Evolutionary conservation across 2,797 vertebrate species (phyloP), one percentile per base, ranked within the genome.

Genomic region (Euthynnus affinis): DNA sequence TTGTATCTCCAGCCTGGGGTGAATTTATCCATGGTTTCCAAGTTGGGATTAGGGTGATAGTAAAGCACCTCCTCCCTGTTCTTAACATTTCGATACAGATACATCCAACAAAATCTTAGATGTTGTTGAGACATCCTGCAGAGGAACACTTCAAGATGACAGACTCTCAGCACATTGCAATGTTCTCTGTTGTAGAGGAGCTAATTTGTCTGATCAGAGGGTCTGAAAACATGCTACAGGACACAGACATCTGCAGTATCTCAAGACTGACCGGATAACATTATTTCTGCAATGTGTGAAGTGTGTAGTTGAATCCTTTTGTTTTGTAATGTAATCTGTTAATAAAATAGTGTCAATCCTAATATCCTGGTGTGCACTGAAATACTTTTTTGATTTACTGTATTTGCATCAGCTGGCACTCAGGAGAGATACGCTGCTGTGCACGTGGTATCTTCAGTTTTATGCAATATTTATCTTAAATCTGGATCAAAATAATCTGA

Each of bases 61-160:
- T 63, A 87, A 2, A 81, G 6, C 52, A 89, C 87, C 22, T 84
- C 49, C 0, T 48, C 3, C 0, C 27, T 27, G 27, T 20, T 0
- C 0, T 0, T 0, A 1, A 14, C 7, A 0, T 13, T 0, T 2
- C 53, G 44, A 32, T 71, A 81, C 15, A 90, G 34, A 75, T 83
- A 89, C 72, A 91, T 78, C 14, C 85, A 0, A 0, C 0, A 4
- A 0, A 37, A 0, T 0, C 0, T 1, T 13, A 0, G 13, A 0
- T 34, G 4, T 1, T 51, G 0, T 0, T 0, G 12, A 0, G 4
- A 58, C 74, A 76, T 32, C 5, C 32, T 6, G 3, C 5, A 3
- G 1, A 10, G 12, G 71, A 89, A 46, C 90, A 91, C 20, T 46
- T 4, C 20, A 90, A 32, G 29, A 56, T 80, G 64, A 89, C 80